These are phyloP conservation scores for Frieseomelitta varia DNA, from an alignment of 1,140 invertebrate genomes.

Conservation along the genomic window DNA sequence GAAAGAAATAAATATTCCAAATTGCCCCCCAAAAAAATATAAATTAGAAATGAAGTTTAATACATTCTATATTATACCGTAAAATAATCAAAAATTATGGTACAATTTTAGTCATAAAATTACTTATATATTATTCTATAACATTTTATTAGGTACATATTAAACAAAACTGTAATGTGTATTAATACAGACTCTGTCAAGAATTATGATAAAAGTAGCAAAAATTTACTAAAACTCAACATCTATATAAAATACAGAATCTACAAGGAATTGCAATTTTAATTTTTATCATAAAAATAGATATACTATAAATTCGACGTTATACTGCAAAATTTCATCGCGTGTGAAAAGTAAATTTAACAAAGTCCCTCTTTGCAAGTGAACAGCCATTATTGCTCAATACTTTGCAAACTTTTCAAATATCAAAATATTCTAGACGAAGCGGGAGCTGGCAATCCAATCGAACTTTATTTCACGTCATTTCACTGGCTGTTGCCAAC, in stretches of 20 bases:
- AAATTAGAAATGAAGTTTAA: background rate
- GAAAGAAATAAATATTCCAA: too few species aligned
- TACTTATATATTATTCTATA: too few species aligned
- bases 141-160: too few species aligned
- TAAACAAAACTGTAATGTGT: too few species aligned
- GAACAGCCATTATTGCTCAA: background rate
- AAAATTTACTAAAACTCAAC: background rate
- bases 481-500: conserved; percentile 21
- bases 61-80: background rate
- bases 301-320: too few species aligned
- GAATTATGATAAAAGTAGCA: background rate
- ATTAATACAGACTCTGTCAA: too few species aligned
- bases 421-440: background rate
- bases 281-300: too few species aligned
- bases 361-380: too few species aligned
- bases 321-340: background rate
- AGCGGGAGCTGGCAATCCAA: background rate
- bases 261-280: too few species aligned
- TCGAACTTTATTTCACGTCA: background rate
- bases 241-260: background rate
- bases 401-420: background rate
- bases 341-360: too few species aligned
- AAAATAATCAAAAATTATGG: too few species aligned
- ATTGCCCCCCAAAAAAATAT: background rate
- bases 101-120: too few species aligned